Percentiles rank a stretch among this genome's conserved stretches.
Evolutionary conservation across 2,797 vertebrate genomes (phyloP).

Genomic region (Crenuchus spilurus): DNA sequence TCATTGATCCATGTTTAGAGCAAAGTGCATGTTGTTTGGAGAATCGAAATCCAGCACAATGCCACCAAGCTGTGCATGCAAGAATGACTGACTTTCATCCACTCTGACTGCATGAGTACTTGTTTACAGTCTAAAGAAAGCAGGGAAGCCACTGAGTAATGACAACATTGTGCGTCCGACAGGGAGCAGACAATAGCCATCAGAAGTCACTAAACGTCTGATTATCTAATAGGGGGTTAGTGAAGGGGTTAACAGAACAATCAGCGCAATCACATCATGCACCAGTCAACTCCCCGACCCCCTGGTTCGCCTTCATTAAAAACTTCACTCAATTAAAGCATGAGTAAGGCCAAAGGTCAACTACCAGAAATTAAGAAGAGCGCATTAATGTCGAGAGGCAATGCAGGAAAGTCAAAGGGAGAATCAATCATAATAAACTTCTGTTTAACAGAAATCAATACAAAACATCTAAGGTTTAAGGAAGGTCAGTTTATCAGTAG

Average conservation of each 20-base stretch:
- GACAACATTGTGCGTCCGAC: constrained; percentile 29
- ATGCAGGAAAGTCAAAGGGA: neutral
- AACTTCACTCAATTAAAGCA: constrained; percentile 41
- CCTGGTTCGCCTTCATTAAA: constrained; percentile 27
- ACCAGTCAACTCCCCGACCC: constrained; percentile 55
- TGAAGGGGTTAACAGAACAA: constrained; percentile 69
- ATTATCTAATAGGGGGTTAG: constrained; percentile 74
- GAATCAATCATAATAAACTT: constrained; percentile 6
- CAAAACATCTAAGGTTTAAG: neutral
- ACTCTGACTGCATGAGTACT: constrained; percentile 6
- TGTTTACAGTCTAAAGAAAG: constrained; percentile 17
- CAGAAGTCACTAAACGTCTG: constrained; percentile 70
- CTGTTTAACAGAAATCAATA: neutral
- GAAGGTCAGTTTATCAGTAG: neutral
- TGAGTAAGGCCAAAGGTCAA: constrained; percentile 70
- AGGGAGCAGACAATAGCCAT: constrained; percentile 68
- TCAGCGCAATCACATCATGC: constrained; percentile 63
- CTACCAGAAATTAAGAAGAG: constrained; percentile 59
- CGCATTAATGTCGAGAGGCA: constrained; percentile 9
- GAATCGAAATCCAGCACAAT: constrained; percentile 21
- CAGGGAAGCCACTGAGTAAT: constrained; percentile 37
- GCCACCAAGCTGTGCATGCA: constrained; percentile 30
- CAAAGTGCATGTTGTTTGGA: constrained; percentile 28
- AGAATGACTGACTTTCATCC: neutral
- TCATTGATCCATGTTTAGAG: constrained; percentile 33